Percentiles rank a stretch among this genome's conserved stretches.
Evolutionary conservation across 2,797 vertebrate genomes (phyloP).

Genomic region (Sebastes minor): DNA sequence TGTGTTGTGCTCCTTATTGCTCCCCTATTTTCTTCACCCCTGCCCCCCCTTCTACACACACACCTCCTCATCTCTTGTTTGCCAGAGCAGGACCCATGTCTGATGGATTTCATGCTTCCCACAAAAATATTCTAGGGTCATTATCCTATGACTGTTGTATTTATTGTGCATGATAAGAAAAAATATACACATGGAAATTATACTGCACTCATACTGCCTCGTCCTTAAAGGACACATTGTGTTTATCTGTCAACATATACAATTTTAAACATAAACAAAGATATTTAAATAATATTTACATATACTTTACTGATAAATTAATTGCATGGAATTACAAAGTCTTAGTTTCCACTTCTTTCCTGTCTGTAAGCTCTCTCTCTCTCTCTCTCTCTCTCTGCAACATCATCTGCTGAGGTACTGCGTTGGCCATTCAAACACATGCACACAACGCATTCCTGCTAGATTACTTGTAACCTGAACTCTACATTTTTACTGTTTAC

Average conservation of each 20-base stretch:
- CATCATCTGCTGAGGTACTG: neutral
- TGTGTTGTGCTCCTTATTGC: constrained; percentile 25
- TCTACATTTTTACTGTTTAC: neutral
- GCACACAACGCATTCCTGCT: neutral
- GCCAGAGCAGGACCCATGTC: constrained; percentile 14
- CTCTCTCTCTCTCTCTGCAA: neutral
- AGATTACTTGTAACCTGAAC: constrained; percentile 8
- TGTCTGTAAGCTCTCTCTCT: neutral
- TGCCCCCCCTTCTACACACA: neutral
- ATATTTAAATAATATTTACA: neutral
- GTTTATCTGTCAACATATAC: neutral
- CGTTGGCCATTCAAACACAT: neutral
- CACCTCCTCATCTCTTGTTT: constrained; percentile 17
- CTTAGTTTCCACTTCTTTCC: neutral
- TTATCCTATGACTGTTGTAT: constrained; percentile 8
- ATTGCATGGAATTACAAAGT: neutral
- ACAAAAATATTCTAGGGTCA: constrained; percentile 7
- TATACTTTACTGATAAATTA: neutral
- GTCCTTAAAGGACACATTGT: neutral
- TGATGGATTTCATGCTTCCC: constrained; percentile 32
- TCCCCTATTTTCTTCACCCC: constrained; percentile 6
- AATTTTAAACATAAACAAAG: neutral
- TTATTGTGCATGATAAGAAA: neutral
- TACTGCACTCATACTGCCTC: neutral
- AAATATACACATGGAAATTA: neutral